Base-by-base conservation (phyloP, 2,797 vertebrate genomes). In the Loriculus beryllinus region DNA sequence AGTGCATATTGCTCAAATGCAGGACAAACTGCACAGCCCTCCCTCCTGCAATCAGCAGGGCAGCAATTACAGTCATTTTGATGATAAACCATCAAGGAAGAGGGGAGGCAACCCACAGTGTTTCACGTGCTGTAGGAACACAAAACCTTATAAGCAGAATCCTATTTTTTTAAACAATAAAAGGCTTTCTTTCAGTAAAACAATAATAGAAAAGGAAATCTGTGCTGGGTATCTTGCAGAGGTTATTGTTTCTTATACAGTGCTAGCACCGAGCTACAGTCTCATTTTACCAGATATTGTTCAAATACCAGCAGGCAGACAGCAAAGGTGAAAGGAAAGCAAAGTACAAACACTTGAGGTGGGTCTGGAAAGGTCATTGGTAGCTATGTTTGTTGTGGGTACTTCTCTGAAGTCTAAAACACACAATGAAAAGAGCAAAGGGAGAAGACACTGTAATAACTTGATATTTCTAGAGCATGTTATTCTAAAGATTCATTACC, bases 251-350 rank as follows among this genome's bases (percentile, higher is more conserved):
- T 92, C 79, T 78, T 87, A 29, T 56, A 71, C 62, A 82, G 81
- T 17, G 7, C 6, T 77, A 80, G 48, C 60, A 77, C 37, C 0
- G 0, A 75, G 62, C 79, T 71, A 8, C 40, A 13, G 64, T 92
- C 75, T 93, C 86, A 80, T 89, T 93, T 94, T 68, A 48, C 45
- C 62, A 91, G 52, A 52, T 96, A 78, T 62, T 94, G 84, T 40
- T 92, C 79, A 92, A 94, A 85, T 83, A 82, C 49, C 87, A 57
- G 22, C 82, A 87, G 79, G 60, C 33, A 86, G 78, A 37, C 43
- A 83, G 84, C 33, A 81, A 52, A 80, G 72, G 67, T 85, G 52
- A 82, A 74, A 88, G 60, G 81, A 95, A 80, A 89, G 69, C 26
- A 25, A 82, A 87, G 26, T 42, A 13, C 76, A 80, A 82, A 60